These are phyloP conservation scores for Craseonycteris thonglongyai DNA, from an alignment of 2,113 vertebrate genomes.

Conservation along the genomic window DNA sequence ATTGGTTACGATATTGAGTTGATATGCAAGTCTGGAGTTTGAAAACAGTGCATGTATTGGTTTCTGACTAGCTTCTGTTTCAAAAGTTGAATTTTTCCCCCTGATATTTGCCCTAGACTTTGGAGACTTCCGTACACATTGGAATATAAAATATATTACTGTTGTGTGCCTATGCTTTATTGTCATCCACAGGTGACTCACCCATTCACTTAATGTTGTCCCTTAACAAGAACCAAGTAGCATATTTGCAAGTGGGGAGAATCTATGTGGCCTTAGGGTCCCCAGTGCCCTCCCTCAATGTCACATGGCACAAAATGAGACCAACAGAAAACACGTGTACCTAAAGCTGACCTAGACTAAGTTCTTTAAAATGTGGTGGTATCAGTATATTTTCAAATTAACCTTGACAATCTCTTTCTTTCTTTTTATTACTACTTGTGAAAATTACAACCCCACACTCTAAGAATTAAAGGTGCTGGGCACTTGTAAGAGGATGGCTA, in stretches of 20 bases:
- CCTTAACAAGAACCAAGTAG: background rate
- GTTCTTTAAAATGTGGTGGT: background rate
- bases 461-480: background rate
- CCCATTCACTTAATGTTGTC: background rate
- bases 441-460: background rate
- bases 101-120: background rate
- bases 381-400: background rate
- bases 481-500: background rate
- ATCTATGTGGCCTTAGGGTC: background rate
- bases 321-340: background rate
- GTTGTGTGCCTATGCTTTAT: background rate
- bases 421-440: background rate
- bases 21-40: background rate
- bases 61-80: background rate
- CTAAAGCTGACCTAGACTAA: background rate
- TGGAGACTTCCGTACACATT: background rate
- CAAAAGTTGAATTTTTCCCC: background rate
- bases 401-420: background rate
- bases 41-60: background rate
- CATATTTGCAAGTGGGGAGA: background rate
- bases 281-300: background rate
- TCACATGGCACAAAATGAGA: background rate
- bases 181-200: background rate
- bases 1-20: background rate
- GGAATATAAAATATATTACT: background rate